Base-by-base conservation (phyloP, 2,797 vertebrate species). In the Toxotes lorentzi region DNA sequence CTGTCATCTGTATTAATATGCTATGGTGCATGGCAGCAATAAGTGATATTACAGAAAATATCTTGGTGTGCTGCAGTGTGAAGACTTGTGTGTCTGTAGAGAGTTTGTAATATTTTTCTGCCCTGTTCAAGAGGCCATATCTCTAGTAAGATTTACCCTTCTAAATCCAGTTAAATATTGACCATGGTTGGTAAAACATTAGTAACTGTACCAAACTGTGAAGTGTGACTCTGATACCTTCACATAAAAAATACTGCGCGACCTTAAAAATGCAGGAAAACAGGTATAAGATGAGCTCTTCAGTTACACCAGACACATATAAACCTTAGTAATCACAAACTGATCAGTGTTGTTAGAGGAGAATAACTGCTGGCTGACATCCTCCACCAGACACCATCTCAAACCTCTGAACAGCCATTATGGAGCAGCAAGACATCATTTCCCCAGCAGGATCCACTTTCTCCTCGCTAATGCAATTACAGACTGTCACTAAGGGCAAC, bases 391-490 rank as follows among this genome's bases (percentile, higher is more conserved):
- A 84, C 79, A 83, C 76, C 71, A 67, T 79, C 63, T 73, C 48
- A 85, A 90, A 81, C 48, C 86, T 57, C 83, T 57, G 9, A 77
- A 43, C 35, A 65, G 76, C 72, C 81, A 84, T 91, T 88, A 92
- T 4, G 53, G 40, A 71, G 73, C 77, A 91, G 82, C 69, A 73
- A 67, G 59, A 74, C 88, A 88, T 92, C 71, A 93, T 93, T 94
- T 94, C 92, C 92, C 78, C 56, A 1, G 35, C 71, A 88, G 81
- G 90, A 93, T 91, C 87, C 86, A 90, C 78, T 93, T 93, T 90
- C 78, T 71, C 16, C 57, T 16, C 7, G 19, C 65, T 89, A 91
- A 93, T 70, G 38, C 38, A 43, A 92, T 93, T 93, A 93, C 30
- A 60, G 38, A 35, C 38, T 45, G 63, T 88, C 40, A 77, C 62